Base-by-base conservation (phyloP, 1,140 invertebrate genomes). In the Drosophila erecta region DNA sequence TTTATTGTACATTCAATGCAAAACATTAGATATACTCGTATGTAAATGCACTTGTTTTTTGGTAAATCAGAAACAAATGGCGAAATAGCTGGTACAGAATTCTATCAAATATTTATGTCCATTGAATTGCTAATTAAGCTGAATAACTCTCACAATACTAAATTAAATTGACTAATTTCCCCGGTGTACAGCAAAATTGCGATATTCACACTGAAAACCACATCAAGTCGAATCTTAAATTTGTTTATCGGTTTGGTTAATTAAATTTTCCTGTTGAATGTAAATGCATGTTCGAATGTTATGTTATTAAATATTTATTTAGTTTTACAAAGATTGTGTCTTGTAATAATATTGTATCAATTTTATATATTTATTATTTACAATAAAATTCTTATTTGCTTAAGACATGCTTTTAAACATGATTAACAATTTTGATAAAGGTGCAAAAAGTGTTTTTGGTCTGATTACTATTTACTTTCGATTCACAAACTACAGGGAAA, bases 141-240 rank as follows among this genome's bases (percentile, higher is more conserved):
- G 50, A 60, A 81, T 76, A 86, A 70, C 78, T 71, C 55, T 67
- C 65, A 71, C 65, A 81, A 50, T 66, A 54, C 64, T 74, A 74
- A 81, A 85, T 86, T 66, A 74, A 81, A 71, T 86, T 86, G 67
- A 74, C 62, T 81, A 81, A 77, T 81, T 85, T 62, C 67, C 73
- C 54, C 24, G 66, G 30, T 30, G 30, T 30, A 8, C 30, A 30
- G 8, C 8, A 10, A 30, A 30, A 30, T 40, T 44, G 12, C 46
- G 41, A 33, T 3, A 15, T 14, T 44, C 35, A 76, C 65, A 69
- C 58, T 58, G 59, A 15, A 60, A 61, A 65, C 73, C 78, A 50
- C 64, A 84, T 46, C 30, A 67, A 64, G 60, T 64, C 61, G 60
- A 66, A 77, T 81, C 71, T 71, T 70, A 67, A 77, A 55, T 77